phyloP scores from a whole-genome alignment of 37 sponge, comb jelly and placozoan species.

The Dysidea cf. avara region DNA sequence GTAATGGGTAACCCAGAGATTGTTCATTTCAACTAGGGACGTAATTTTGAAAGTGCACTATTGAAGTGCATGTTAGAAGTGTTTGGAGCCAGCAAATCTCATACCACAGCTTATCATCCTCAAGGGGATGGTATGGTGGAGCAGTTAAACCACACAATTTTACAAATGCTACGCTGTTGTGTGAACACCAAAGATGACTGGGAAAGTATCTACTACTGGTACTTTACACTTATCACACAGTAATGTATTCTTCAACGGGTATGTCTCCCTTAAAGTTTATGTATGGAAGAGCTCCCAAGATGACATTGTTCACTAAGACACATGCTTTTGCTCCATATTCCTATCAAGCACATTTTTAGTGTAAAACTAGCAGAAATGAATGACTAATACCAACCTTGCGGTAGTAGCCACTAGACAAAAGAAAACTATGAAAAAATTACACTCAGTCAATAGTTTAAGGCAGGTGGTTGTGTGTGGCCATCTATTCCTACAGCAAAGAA shows the following conservation, averaged over 20 bases:
- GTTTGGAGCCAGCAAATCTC: slow-evolving; percentile 10
- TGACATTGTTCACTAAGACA: too few species aligned
- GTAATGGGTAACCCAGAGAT: slow-evolving; percentile 9
- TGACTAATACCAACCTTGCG: too few species aligned
- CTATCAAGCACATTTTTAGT: too few species aligned
- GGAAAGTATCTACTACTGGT: slow-evolving; percentile 17
- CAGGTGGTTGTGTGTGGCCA: too few species aligned
- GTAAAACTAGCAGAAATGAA: too few species aligned
- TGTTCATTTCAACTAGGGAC: slow-evolving; percentile 25
- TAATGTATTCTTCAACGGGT: slow-evolving; percentile 17
- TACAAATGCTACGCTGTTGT: slow-evolving; percentile 1
- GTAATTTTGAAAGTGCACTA: slow-evolving; percentile 15
- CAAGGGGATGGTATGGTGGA: slow-evolving; percentile 26
- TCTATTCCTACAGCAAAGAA: too few species aligned
- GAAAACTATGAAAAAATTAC: too few species aligned
- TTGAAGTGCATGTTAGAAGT: not conserved
- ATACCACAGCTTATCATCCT: slow-evolving; percentile 15
- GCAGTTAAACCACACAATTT: not conserved
- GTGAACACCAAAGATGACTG: not conserved
- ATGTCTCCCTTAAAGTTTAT: not conserved
- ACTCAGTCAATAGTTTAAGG: too few species aligned
- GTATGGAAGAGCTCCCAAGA: too few species aligned
- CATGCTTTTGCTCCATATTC: too few species aligned
- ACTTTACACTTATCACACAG: slow-evolving; percentile 24
- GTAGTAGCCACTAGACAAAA: too few species aligned